Percentiles rank a stretch among this genome's conserved stretches.
Evolutionary conservation across 1,140 invertebrate genomes (phyloP).

Genomic region (Agrypnia vestita): DNA sequence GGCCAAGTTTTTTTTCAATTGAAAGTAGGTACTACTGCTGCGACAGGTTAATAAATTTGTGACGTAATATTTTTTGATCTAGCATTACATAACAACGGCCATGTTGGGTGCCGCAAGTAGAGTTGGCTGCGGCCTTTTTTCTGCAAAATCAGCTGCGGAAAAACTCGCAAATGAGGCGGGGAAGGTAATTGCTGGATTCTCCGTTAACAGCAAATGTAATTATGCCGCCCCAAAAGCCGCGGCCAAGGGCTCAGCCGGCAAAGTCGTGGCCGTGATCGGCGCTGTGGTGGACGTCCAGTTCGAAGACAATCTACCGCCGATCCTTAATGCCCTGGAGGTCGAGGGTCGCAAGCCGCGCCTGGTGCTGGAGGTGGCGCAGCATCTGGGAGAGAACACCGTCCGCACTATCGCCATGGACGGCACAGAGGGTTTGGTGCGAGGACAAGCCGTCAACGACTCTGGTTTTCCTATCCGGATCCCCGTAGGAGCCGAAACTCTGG

Average conservation of each 20-base stretch:
- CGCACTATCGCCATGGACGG: conserved; percentile 92
- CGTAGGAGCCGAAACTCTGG: conserved; percentile 86
- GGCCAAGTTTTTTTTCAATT: too few relatives aligned
- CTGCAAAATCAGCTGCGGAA: conserved; percentile 63
- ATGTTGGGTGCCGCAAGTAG: conserved; percentile 71
- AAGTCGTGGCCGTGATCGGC: conserved; percentile 80
- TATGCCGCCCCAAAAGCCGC: conserved; percentile 50
- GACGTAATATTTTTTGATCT: conserved; percentile 44
- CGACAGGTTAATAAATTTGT: background rate
- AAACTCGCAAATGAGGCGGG: conserved; percentile 44
- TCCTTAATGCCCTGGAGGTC: conserved; percentile 89
- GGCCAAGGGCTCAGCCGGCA: conserved; percentile 50
- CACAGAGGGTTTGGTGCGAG: conserved; percentile 87
- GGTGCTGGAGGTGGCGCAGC: conserved; percentile 90
- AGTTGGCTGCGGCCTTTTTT: conserved; percentile 69
- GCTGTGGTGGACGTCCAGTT: conserved; percentile 93
- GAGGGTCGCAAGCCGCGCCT: conserved; percentile 78
- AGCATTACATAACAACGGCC: conserved; percentile 60
- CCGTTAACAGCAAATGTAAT: conserved; percentile 46
- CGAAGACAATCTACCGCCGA: conserved; percentile 83
- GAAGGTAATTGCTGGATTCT: conserved; percentile 43
- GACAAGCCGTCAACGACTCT: conserved; percentile 82
- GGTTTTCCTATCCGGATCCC: conserved; percentile 87
- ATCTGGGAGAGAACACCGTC: conserved; percentile 88
- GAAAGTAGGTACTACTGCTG: background rate